Base-by-base conservation (phyloP, 2,113 vertebrate genomes). In the Apodemus speciosus region DNA sequence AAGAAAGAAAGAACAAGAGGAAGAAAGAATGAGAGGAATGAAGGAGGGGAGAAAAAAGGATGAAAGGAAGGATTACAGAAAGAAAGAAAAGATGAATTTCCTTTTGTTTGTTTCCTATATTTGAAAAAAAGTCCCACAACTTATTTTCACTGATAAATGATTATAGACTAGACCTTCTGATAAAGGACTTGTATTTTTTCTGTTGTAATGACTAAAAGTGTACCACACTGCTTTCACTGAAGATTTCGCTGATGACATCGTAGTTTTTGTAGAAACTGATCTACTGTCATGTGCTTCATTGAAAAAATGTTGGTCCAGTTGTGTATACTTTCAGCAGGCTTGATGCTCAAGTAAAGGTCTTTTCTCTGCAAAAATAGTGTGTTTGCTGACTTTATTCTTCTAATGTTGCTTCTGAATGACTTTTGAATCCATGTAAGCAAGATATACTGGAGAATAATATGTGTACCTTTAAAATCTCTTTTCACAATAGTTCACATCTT, bases 341-440 rank as follows among this genome's bases (percentile, higher is more conserved):
- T 99, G 81, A 99, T 99, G 94, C 99, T 99, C 99, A 99, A 99
- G 98, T 99, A 99, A 0, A 99, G 99, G 81, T 99, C 99, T 66
- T 32, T 3, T 40, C 99, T 99, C 97, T 99, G 99, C 97, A 99
- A 98, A 53, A 99, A 0, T 98, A 99, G 98, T 99, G 99, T 85
- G 99, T 98, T 96, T 99, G 99, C 9, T 99, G 97, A 97, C 99
- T 99, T 97, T 99, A 99, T 96, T 99, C 99, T 93, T 99, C 99
- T 97, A 99, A 97, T 0, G 99, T 99, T 0, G 99, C 99, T 97
- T 99, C 99, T 0, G 99, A 99, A 0, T 99, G 98, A 92, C 99
- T 99, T 97, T 99, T 99, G 4, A 99, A 15, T 99, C 99, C 96
- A 99, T 99, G 90, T 99, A 99, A 79, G 99, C 99, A 68, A 99